Evolutionary conservation across 2,113 vertebrate genomes (phyloP).

Genomic region (Lagopus muta): DNA sequence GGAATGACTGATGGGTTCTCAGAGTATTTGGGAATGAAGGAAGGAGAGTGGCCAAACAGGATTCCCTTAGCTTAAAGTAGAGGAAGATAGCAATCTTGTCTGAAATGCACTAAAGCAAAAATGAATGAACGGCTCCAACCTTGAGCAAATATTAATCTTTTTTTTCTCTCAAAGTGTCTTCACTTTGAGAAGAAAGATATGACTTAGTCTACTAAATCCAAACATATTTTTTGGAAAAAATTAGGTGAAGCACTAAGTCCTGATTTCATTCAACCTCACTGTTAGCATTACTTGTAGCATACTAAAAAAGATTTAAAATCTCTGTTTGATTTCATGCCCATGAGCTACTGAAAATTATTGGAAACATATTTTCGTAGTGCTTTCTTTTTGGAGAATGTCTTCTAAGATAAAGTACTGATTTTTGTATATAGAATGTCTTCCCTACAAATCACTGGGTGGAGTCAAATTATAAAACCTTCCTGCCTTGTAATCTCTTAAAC

Average conservation of each 20-base stretch:
- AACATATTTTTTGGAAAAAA: neutral
- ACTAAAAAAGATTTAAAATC: neutral
- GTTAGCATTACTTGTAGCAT: neutral
- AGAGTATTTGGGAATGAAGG: neutral
- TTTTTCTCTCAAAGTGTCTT: neutral
- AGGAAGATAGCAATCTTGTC: neutral
- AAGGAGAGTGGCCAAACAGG: neutral
- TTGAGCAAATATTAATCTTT: neutral
- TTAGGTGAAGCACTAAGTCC: neutral
- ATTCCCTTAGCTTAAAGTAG: neutral
- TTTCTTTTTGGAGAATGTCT: neutral
- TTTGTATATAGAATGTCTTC: neutral
- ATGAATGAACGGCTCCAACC: neutral
- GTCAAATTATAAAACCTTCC: neutral
- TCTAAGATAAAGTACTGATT: neutral
- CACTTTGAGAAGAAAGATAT: neutral
- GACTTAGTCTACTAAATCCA: neutral
- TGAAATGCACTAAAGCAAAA: neutral
- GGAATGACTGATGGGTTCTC: constrained; percentile 28
- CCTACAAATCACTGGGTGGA: neutral
- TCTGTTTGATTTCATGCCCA: neutral
- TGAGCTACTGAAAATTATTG: neutral
- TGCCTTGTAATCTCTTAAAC: neutral
- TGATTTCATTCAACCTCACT: neutral
- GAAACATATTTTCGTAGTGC: neutral